Evolutionary conservation across 2,888 invertebrate species (phyloP).

Genomic region (Tenthredo scrophulariae): DNA sequence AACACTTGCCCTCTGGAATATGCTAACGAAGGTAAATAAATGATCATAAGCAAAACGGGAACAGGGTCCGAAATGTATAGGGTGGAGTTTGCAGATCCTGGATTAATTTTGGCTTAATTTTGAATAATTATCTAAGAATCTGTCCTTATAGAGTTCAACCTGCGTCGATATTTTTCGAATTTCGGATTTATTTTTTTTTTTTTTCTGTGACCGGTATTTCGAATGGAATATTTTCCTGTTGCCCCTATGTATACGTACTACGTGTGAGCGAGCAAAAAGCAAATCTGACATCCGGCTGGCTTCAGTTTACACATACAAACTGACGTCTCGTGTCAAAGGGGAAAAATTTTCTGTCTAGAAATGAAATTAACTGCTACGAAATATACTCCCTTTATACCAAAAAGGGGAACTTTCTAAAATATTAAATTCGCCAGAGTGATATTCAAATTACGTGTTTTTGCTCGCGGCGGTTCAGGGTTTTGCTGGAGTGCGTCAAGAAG

Average conservation of each 20-base stretch:
- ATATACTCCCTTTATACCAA: constrained; percentile 26
- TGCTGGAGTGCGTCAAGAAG: constrained; percentile 47
- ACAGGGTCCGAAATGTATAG: neutral
- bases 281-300: constrained; percentile 16
- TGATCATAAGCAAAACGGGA: constrained; percentile 34
- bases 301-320: constrained; percentile 20
- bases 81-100: neutral
- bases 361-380: constrained; percentile 47
- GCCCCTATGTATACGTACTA: neutral
- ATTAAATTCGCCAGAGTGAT: constrained; percentile 50
- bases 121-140: constrained; percentile 29
- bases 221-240: neutral
- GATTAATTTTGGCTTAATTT: constrained; percentile 34
- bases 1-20: constrained; percentile 27
- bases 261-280: neutral
- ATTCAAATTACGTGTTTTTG: constrained; percentile 49
- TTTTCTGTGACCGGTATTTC: neutral
- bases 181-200: neutral
- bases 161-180: neutral
- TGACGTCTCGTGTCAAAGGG: constrained; percentile 35
- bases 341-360: constrained; percentile 29
- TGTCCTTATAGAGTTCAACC: neutral
- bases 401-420: constrained; percentile 49
- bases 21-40: constrained; percentile 46
- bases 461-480: constrained; percentile 40